Conservation (phyloP, 2,113 vertebrate genomes). For the Meriones unguiculatus region DNA sequence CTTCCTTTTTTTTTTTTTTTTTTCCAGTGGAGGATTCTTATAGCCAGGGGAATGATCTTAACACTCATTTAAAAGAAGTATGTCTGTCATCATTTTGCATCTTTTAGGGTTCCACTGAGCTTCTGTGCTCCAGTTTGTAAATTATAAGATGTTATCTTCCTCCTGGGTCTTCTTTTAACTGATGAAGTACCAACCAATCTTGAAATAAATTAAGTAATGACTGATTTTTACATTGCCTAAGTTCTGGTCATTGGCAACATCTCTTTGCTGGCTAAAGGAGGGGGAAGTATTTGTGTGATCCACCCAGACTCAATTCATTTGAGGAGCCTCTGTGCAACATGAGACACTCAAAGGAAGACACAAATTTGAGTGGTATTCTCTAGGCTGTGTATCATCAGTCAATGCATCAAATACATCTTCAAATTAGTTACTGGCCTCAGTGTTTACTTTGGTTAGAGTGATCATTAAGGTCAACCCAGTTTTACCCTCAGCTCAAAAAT, state of each 20-base stretch:
- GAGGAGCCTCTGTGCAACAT: neutral
- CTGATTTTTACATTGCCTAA: conserved; percentile 7
- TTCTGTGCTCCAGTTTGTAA: conserved; percentile 41
- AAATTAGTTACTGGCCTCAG: neutral
- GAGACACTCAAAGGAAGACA: conserved; percentile 13
- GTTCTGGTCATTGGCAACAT: neutral
- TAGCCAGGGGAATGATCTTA: neutral
- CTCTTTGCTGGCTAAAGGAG: neutral
- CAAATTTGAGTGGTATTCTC: neutral
- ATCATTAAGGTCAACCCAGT: neutral
- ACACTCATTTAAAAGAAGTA: neutral
- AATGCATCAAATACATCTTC: neutral
- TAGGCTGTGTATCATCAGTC: neutral
- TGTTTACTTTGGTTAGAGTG: neutral
- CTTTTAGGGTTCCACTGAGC: conserved; percentile 39
- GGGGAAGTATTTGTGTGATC: neutral
- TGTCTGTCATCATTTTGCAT: neutral
- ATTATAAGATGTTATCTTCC: conserved; percentile 50
- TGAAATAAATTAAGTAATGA: conserved; percentile 20
- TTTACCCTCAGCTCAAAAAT: conserved; percentile 19
- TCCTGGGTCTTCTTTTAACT: conserved; percentile 28
- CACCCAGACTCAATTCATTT: neutral
- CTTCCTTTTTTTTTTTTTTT: neutral
- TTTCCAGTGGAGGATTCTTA: neutral
- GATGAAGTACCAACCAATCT: conserved; percentile 39